Evolutionary conservation across 2,888 invertebrate genomes (phyloP), one percentile per base, ranked within the genome.

Genomic region (Hydroisotoma schaefferi): DNA sequence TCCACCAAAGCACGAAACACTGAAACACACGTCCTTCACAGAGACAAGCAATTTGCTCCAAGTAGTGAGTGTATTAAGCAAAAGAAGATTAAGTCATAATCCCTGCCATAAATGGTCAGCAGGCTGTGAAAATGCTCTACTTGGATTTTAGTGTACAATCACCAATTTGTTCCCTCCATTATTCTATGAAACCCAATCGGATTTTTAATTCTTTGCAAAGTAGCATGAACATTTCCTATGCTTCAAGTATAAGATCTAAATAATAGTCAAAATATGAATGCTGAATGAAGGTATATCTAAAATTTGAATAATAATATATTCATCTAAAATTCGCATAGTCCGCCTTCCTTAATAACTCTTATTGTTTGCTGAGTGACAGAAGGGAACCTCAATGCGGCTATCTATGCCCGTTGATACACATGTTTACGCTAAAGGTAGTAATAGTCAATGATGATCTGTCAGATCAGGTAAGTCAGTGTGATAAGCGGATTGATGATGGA

Each of bases 1-100:
- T 60, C 26, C 22, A 54, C 27, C 28, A 57, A 57, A 57, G 47
- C 48, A 61, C 54, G 61, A 61, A 61, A 57, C 53, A n/a, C n/a
- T n/a, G n/a, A n/a, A 43, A 23, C 10, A 23, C 46, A 25, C 25
- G 46, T 46, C 46, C 46, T 46, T 46, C 46, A 25, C 12, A 3
- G 46, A 20, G 46, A 46, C 46, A 22, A 18, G 38, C n/a, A 53
- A 38, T 37, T 37, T 20, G 37, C 23, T 18, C 22, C 28, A 51
- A 53, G 53, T 22, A 37, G 8, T 38, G 33, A 48, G 57, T 57
- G n/a, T n/a, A n/a, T n/a, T n/a, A n/a, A n/a, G n/a, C 54, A 59
- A 33, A 28, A 48, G 23, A 40, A 27, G 53, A 53, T 53, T 53
- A 53, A 53, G 53, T 43, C 53, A 53, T 53, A 53, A 53, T 53